Percentiles rank a stretch among this genome's conserved stretches.
Evolutionary conservation across 2,888 invertebrate species (phyloP).

Genomic region (Drosophila austrosaltans): DNA sequence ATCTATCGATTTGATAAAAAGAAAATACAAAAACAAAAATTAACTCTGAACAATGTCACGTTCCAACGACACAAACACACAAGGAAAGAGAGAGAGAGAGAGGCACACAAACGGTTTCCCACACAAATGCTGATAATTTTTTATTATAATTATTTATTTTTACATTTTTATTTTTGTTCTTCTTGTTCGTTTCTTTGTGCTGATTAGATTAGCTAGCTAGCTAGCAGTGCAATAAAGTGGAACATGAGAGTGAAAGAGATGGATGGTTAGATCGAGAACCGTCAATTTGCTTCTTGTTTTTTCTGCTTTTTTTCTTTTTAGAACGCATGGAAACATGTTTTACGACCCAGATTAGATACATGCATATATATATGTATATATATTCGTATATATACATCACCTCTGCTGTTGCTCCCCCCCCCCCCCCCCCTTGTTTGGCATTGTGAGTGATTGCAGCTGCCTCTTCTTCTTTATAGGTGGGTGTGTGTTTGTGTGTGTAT

Average conservation of each 20-base stretch:
- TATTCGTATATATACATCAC: conserved; percentile 34
- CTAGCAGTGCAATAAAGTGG: background rate
- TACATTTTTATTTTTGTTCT: conserved; percentile 5
- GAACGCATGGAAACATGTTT: conserved; percentile 39
- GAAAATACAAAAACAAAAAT: background rate
- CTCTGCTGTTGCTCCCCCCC: background rate
- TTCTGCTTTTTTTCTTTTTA: background rate
- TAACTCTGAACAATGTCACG: conserved; percentile 41
- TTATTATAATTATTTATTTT: conserved; percentile 8
- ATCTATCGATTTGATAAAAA: conserved; percentile 26
- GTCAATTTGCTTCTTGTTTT: background rate
- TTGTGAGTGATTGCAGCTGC: conserved; percentile 45
- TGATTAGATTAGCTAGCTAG: conserved; percentile 38
- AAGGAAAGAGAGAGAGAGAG: background rate
- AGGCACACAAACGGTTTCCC: conserved; percentile 2
- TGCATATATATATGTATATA: conserved; percentile 44
- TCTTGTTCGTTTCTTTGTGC: background rate
- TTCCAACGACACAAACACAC: conserved; percentile 8
- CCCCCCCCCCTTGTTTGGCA: background rate
- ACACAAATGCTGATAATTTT: background rate
- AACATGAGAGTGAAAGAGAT: background rate
- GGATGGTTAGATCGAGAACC: background rate
- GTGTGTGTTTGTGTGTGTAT: background rate
- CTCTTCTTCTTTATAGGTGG: conserved; percentile 37
- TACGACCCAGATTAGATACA: conserved; percentile 65